These are phyloP conservation scores for Chamaedrilus cognettii DNA, from an alignment of 2,888 invertebrate genomes.

Conservation along the genomic window DNA sequence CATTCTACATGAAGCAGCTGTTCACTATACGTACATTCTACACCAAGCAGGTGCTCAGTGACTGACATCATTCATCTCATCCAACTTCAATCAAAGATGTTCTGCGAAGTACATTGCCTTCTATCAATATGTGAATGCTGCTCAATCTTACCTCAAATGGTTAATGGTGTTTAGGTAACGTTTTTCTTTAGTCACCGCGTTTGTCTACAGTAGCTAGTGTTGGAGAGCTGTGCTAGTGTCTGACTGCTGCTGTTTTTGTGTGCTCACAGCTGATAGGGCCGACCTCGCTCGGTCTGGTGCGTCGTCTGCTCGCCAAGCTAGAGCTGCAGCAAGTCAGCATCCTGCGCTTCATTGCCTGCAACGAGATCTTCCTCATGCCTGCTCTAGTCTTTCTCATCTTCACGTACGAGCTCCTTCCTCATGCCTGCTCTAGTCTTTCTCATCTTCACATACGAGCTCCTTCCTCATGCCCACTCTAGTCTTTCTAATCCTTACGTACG, in stretches of 20 bases:
- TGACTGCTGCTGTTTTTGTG: not conserved
- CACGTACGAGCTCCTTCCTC: constrained; percentile 69
- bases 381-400: constrained; percentile 67
- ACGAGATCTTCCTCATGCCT: constrained; percentile 78
- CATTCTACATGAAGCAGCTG: no score
- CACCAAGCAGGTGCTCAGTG: no score
- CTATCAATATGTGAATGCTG: no score
- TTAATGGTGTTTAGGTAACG: not conserved
- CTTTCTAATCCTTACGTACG: constrained; percentile 77
- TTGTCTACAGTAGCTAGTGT: not conserved
- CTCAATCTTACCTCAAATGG: no score
- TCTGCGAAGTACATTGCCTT: no score
- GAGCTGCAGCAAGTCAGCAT: constrained; percentile 90
- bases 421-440: constrained; percentile 63
- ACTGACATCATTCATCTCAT: no score
- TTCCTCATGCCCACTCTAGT: constrained; percentile 61
- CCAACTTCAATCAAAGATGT: no score
- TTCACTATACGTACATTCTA: no score
- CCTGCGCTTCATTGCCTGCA: constrained; percentile 85
- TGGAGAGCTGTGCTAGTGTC: no score
- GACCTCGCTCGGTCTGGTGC: constrained; percentile 85
- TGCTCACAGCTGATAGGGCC: constrained; percentile 80
- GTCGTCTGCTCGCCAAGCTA: constrained; percentile 82
- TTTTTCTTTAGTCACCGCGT: not conserved
- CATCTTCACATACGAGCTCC: constrained; percentile 76